A percentile compares a stretch with the other conserved stretches of the same genome.
These are phyloP conservation scores for Bugulina stolonifera DNA, from an alignment of 2,888 invertebrate species.

Conservation along the genomic window DNA sequence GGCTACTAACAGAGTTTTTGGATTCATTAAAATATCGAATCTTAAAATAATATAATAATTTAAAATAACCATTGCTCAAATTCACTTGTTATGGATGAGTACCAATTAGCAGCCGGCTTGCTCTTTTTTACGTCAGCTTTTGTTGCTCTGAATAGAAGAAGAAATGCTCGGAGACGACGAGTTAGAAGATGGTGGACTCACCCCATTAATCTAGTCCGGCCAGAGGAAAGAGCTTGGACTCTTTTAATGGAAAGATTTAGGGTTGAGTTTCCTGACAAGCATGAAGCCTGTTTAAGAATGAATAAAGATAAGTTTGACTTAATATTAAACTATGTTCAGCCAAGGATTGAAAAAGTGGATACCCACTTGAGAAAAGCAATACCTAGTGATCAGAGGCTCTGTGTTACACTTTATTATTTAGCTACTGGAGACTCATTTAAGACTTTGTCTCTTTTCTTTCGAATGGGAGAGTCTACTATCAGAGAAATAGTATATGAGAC, in stretches of 20 bases:
- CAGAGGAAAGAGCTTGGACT: background rate
- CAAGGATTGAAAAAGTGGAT: background rate
- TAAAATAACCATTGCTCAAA: too few species aligned
- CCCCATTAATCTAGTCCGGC: background rate
- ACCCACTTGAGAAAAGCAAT: background rate
- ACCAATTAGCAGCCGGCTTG: background rate
- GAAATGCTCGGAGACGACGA: background rate
- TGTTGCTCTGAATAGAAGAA: background rate
- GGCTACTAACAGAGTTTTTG: too few species aligned
- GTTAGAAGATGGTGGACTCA: background rate
- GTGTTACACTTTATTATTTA: conserved; percentile 30
- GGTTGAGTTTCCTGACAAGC: background rate
- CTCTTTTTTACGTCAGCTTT: background rate
- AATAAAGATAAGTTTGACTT: background rate
- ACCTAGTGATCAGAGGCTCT: background rate
- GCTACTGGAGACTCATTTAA: conserved; percentile 38
- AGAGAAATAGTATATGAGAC: conserved; percentile 39
- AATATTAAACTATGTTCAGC: background rate
- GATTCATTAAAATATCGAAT: too few species aligned
- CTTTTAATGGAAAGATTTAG: background rate
- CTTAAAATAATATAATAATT: too few species aligned
- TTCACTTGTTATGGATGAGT: background rate
- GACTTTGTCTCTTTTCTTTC: conserved; percentile 40
- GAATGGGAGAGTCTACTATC: conserved; percentile 41
- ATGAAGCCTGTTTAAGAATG: background rate